Conservation (phyloP, 2,888 invertebrate genomes). For the Deroplatys truncata region DNA sequence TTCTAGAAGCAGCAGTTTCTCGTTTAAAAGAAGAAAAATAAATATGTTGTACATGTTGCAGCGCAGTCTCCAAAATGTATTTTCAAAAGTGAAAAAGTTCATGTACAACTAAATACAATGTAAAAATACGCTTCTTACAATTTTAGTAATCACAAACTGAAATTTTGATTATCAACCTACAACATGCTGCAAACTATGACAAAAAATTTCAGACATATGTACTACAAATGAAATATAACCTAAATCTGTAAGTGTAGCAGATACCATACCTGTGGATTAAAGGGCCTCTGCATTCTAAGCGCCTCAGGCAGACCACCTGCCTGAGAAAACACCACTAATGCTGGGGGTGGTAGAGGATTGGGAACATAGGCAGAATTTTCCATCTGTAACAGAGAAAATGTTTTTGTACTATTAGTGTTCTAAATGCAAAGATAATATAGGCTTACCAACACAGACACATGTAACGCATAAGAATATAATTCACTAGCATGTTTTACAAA, state of each 20-base stretch:
- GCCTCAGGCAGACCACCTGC: constrained; percentile 71
- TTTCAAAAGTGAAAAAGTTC: no score
- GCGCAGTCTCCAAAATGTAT: no score
- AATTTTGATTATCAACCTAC: no score
- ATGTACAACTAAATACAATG: no score
- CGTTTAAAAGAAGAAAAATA: no score
- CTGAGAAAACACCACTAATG: constrained; percentile 70
- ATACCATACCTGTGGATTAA: constrained; percentile 46
- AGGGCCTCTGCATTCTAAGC: constrained; percentile 69
- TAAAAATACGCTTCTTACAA: no score
- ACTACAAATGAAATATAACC: neutral
- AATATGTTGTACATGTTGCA: no score
- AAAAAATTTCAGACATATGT: neutral
- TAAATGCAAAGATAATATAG: neutral
- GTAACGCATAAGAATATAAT: no score
- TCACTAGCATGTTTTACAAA: no score
- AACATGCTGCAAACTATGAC: neutral
- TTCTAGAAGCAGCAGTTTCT: no score
- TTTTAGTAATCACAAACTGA: no score
- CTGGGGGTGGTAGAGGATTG: constrained; percentile 69
- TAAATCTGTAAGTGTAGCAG: neutral
- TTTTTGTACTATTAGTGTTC: neutral
- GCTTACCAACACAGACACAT: neutral
- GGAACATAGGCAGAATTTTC: constrained; percentile 71
- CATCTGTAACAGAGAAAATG: constrained; percentile 50